A percentile compares a stretch with the other conserved stretches of the same genome.
phyloP scores from a whole-genome alignment of 2,113 vertebrate species.

The Pangasianodon gigas region DNA sequence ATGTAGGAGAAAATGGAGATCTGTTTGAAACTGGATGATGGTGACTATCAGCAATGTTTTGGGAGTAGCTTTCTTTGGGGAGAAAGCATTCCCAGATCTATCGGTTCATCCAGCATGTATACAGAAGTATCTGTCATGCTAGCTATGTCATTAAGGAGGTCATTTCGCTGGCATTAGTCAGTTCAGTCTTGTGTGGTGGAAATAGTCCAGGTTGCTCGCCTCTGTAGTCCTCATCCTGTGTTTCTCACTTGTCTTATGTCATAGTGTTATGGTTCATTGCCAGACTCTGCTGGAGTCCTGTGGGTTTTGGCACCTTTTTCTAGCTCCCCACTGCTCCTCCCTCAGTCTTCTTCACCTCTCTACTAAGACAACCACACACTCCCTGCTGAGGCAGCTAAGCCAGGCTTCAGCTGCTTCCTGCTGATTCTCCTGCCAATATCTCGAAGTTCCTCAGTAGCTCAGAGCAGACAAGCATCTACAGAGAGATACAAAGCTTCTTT shows the following conservation, averaged over 20 bases:
- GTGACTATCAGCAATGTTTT: conserved; percentile 6
- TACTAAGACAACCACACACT: conserved; percentile 13
- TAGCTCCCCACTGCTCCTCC: conserved; percentile 46
- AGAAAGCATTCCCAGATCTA: not conserved
- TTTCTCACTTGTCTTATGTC: conserved; percentile 25
- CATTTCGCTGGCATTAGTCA: conserved; percentile 2
- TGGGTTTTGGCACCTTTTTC: conserved; percentile 69
- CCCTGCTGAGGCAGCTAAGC: conserved; percentile 64
- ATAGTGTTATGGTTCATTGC: conserved; percentile 58
- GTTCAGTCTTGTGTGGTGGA: conserved; percentile 4
- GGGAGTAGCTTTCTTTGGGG: conserved; percentile 5
- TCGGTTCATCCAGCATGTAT: not conserved
- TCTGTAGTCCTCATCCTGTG: conserved; percentile 6
- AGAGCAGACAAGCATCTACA: conserved; percentile 52
- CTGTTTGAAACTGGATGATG: conserved; percentile 18
- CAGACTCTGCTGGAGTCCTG: conserved; percentile 65
- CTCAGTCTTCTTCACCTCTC: conserved; percentile 46
- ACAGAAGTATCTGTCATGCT: not conserved
- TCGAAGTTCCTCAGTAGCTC: conserved; percentile 62
- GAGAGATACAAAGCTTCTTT: conserved; percentile 30
- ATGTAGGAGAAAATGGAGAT: conserved; percentile 2
- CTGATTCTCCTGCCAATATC: conserved; percentile 69
- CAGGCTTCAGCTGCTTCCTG: conserved; percentile 70
- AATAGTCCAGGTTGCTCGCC: conserved; percentile 19
- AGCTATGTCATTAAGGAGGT: conserved; percentile 5